phyloP scores from a whole-genome alignment of 2,113 vertebrate species.

The Sialia sialis region DNA sequence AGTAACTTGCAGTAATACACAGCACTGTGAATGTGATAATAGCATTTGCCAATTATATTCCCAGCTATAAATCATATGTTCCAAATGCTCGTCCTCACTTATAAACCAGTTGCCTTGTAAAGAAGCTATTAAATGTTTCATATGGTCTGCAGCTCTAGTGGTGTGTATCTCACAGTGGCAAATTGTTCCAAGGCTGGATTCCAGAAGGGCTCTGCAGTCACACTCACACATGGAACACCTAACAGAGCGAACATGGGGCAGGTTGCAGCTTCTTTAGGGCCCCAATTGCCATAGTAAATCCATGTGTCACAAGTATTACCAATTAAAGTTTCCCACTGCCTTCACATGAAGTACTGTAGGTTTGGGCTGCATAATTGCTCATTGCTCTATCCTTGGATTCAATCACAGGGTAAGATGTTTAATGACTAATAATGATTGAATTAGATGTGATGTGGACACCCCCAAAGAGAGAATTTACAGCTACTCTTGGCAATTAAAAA shows the following conservation, averaged over 20 bases:
- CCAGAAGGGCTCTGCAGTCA: not conserved
- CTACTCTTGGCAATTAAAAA: not conserved
- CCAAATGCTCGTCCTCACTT: not conserved
- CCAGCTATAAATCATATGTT: not conserved
- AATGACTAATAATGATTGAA: not conserved
- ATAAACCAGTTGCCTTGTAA: not conserved
- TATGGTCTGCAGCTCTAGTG: not conserved
- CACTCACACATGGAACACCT: accelerated
- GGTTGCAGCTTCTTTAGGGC: not conserved
- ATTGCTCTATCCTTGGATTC: not conserved
- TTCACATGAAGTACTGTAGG: accelerated
- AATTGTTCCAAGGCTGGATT: not conserved
- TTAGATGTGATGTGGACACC: not conserved
- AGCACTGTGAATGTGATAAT: not conserved
- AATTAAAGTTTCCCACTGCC: not conserved
- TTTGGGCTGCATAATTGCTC: not conserved
- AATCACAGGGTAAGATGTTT: accelerated
- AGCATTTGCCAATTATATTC: not conserved
- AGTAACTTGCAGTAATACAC: not conserved
- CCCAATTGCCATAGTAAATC: not conserved
- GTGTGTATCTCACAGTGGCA: not conserved
- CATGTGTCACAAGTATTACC: accelerated
- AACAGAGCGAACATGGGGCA: not conserved
- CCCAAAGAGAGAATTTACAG: not conserved
- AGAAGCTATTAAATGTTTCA: not conserved